Base-by-base conservation (phyloP, 2,113 vertebrate genomes). In the Neogale vison region DNA sequence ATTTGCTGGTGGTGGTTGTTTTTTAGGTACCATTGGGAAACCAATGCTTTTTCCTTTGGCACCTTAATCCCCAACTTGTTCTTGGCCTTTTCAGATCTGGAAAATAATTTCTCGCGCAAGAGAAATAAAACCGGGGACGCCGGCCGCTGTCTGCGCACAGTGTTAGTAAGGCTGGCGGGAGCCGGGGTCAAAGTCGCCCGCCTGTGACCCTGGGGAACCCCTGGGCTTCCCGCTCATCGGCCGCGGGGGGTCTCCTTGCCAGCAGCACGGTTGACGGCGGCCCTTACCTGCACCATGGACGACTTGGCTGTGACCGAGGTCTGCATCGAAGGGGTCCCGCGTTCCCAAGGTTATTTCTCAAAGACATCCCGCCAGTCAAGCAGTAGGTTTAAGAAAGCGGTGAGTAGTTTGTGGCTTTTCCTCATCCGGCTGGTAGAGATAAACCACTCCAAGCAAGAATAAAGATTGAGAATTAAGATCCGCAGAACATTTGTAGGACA, bases 301-400 rank as follows among this genome's bases (percentile, higher is more conserved):
- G 69, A 50, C 86, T 63, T 14, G 50, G 39, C n/a, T 74, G 4
- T 59, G 12, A 71, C 71, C 2, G 6, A 83, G 39, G 52, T 79
- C 88, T 79, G 24, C 52, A 36, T 20, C 74, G 18, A n/a, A 67
- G 65, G 14, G 2, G 77, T 96, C 63, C 77, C 77, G 14, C 74
- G 23, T 81, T 87, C 77, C 81, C 63, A 36, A 90, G 34, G 31
- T 65, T 88, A 77, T 77, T 88, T 91, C 82, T 95, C 71, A 88
- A 91, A 89, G 23, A 76, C 31, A 34, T 36, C 31, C 69, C 42
- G n/a, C 15, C 23, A 72, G 20, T 63, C 55, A 92, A 77, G 81
- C 65, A 34, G 26, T 59, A 63, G 26, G 72, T 92, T 95, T 74
- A 79, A 90, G 57, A 74, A 92, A 93, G 47, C 34, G 47, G 7